Base-by-base conservation (phyloP, 2,113 vertebrate genomes). In the Hipposideros armiger region DNA sequence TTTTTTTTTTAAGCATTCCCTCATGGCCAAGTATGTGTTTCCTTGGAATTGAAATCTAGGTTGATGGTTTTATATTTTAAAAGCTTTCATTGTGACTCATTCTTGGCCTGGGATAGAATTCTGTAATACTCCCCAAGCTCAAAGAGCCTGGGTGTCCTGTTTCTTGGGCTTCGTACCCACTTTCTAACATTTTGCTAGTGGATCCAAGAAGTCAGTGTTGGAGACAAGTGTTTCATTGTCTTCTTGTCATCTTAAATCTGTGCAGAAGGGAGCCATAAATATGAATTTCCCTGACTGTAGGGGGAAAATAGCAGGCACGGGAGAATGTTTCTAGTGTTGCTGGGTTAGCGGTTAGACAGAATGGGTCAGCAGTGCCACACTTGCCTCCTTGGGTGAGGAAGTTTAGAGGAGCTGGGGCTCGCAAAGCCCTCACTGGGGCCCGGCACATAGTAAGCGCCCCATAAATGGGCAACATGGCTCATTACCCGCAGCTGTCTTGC, bases 31-130 rank as follows among this genome's bases (percentile, higher is more conserved):
- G 98, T 98, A 96, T 98, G 77, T 97, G 95, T 98, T 98, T 97
- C 97, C 95, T 97, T 98, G 97, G 95, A 95, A 94, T 90, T 97
- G 92, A 95, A 97, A 97, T 97, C 97, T 96, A 94, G 97, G 58
- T 97, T 98, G 96, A 97, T 98, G 97, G 92, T 97, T 98, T 98
- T 98, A 80, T 89, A 93, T 93, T 97, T 96, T 97, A 94, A 92
- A 97, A 94, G 95, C 92, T 98, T 98, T 97, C 94, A 94, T 70
- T 94, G 93, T 98, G 98, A 98, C 97, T 98, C 97, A 97, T 91
- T 94, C 85, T 95, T 97, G 92, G 97, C 97, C n/a, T 13, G 64
- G 52, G 54, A 22, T 58, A 47, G 87, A 82, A 76, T 89, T 91
- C 96, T 58, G 73, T 77, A 87, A 96, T 89, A 81, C 90, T 94